Percentiles rank a stretch among this genome's conserved stretches.
Conservation (phyloP, 2,113 vertebrate species). For the Dicrurus megarhynchus region DNA sequence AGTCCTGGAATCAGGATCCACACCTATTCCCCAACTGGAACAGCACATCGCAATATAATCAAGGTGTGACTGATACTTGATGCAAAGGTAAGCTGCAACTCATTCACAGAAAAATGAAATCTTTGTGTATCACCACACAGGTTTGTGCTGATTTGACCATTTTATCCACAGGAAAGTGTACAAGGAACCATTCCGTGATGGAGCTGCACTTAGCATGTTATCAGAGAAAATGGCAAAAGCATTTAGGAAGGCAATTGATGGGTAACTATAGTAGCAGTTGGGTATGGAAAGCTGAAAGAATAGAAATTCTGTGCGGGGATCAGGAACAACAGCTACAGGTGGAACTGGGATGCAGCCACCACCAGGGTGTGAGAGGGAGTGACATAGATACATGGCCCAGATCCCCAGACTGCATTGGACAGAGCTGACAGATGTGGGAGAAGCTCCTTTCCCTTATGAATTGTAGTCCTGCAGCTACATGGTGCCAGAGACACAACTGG, state of each 20-base stretch:
- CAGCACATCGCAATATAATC: rapidly evolving
- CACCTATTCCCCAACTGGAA: neutral
- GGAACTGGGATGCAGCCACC: neutral
- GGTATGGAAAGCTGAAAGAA: neutral
- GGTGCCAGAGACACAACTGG: neutral
- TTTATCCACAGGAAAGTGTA: neutral
- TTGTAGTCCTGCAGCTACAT: neutral
- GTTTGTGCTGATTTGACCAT: neutral
- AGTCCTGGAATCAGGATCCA: neutral
- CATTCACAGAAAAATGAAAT: neutral
- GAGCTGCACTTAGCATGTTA: neutral
- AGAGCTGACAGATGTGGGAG: neutral
- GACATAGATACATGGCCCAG: neutral
- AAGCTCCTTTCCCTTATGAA: neutral
- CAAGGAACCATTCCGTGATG: neutral
- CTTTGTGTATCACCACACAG: neutral
- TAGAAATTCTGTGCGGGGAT: neutral
- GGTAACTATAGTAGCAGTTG: neutral
- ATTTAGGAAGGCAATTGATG: neutral
- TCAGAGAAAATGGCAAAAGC: neutral
- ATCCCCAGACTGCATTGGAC: neutral
- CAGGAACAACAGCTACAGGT: neutral
- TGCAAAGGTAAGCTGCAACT: neutral
- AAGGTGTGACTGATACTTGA: neutral
- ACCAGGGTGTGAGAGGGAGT: neutral